These are phyloP conservation scores for Pocota personata DNA, from an alignment of 2,888 invertebrate species.

Conservation along the genomic window DNA sequence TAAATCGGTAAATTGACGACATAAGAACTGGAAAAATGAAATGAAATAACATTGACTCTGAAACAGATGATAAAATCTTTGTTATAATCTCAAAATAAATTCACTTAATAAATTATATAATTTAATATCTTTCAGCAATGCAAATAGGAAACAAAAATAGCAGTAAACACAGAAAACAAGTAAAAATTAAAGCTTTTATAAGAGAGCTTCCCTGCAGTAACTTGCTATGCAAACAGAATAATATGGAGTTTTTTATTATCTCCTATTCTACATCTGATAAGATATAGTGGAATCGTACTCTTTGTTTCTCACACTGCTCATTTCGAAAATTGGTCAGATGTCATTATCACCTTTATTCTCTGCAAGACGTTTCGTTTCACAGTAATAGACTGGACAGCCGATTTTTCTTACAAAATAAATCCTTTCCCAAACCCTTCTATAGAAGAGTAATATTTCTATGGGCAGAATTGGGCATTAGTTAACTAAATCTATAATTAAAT, in stretches of 20 bases:
- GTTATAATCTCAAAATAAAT: background rate
- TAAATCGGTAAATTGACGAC: background rate
- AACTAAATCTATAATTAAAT: too few relatives aligned
- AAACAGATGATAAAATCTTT: background rate
- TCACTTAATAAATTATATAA: background rate
- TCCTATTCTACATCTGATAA: conserved; percentile 22
- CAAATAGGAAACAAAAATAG: too few relatives aligned
- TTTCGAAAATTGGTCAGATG: background rate
- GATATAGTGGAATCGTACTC: conserved; percentile 1
- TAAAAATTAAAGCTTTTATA: background rate
- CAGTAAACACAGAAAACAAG: background rate
- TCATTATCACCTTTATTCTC: too few relatives aligned
- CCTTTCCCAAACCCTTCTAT: background rate
- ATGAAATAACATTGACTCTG: too few relatives aligned
- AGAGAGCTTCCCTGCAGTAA: background rate
- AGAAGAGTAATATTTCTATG: too few relatives aligned
- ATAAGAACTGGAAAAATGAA: background rate
- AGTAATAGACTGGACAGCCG: too few relatives aligned
- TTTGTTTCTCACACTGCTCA: background rate
- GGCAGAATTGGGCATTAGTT: too few relatives aligned
- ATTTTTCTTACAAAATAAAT: background rate
- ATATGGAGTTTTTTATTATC: conserved; percentile 1
- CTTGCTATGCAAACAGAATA: conserved; percentile 28
- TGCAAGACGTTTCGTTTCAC: background rate
- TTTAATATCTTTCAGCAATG: background rate